Base-by-base conservation (phyloP, 2,888 invertebrate genomes). In the Microchrysa polita region DNA sequence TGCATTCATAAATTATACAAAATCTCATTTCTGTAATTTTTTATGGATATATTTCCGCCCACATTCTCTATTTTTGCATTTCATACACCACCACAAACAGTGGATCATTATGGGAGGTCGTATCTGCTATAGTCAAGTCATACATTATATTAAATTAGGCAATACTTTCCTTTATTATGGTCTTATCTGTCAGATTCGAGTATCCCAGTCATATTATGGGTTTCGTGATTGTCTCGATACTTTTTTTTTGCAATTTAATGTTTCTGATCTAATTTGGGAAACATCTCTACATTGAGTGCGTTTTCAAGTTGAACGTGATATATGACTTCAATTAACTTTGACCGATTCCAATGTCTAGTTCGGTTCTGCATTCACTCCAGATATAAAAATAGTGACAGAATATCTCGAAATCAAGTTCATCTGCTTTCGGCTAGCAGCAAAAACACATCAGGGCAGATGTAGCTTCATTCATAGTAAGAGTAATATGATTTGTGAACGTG, bases 41-140 rank as follows among this genome's bases (percentile, higher is more conserved):
- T 52, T 52, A 14, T 16, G 52, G 52, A 20, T 55, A 14, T 18
- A 55, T 55, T 55, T 55, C 10, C 55, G 55, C 55, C 55, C 55
- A 55, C 55, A 5, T 55, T n/a, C n/a, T n/a, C n/a, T n/a, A 18
- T 55, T 20, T 55, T 55, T 55, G 55, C 55, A 14, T 55, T 55
- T 9, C 5, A 55, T 14, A 9, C 18, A 5, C 52, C 5, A 52
- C 2, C 18, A 16, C 1, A 10, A 18, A 18, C 55, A 18, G 18
- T 34, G 7, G 27, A 34, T n/a, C n/a, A 34, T 34, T 7, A 34
- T 34, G 2, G 27, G 27, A 34, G 4, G 27, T 34, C 4, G 27
- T 34, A 34, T 34, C 27, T n/a, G n/a, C n/a, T 34, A 34, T 34
- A 34, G 27, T 34, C 27, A 34, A 34, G 27, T 34, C 27, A 34